These are phyloP conservation scores for Latrodectus geometricus DNA, from an alignment of 1,140 invertebrate species.

Conservation along the genomic window DNA sequence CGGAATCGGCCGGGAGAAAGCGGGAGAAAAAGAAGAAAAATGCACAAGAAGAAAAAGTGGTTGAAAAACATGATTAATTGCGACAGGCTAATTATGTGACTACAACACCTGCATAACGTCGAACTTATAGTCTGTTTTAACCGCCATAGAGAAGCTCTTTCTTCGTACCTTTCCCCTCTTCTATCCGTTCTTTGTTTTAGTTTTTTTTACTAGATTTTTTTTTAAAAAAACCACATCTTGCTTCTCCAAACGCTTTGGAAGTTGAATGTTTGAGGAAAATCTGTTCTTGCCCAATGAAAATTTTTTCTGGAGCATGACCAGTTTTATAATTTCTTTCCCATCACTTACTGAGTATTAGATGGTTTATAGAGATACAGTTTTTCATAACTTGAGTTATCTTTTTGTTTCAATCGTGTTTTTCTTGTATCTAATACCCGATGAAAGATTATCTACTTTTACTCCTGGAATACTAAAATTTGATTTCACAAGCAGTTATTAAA, in stretches of 20 bases:
- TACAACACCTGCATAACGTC: slow-evolving; percentile 52
- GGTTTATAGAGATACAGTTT: not conserved
- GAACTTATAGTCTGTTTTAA: slow-evolving; percentile 40
- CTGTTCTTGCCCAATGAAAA: slow-evolving; percentile 21
- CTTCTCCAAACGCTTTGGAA: not conserved
- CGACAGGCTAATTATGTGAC: slow-evolving; percentile 57
- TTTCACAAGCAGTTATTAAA: no score
- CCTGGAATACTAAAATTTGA: no score
- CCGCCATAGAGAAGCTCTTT: not conserved
- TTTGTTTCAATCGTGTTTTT: no score
- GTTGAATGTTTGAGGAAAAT: slow-evolving; percentile 8
- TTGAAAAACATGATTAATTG: slow-evolving; percentile 54
- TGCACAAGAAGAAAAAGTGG: slow-evolving; percentile 10
- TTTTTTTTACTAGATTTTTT: not conserved
- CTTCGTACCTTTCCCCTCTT: not conserved
- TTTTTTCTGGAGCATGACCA: slow-evolving; percentile 28
- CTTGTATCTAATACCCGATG: no score
- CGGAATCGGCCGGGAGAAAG: not conserved
- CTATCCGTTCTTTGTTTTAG: slow-evolving; percentile 29
- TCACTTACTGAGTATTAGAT: not conserved
- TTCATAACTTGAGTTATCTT: not conserved
- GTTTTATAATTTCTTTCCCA: slow-evolving; percentile 45
- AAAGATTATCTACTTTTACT: no score
- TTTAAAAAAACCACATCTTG: not conserved
- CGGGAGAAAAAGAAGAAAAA: not conserved